Conservation (phyloP, 2,113 vertebrate genomes). For the Hassar affinis region DNA sequence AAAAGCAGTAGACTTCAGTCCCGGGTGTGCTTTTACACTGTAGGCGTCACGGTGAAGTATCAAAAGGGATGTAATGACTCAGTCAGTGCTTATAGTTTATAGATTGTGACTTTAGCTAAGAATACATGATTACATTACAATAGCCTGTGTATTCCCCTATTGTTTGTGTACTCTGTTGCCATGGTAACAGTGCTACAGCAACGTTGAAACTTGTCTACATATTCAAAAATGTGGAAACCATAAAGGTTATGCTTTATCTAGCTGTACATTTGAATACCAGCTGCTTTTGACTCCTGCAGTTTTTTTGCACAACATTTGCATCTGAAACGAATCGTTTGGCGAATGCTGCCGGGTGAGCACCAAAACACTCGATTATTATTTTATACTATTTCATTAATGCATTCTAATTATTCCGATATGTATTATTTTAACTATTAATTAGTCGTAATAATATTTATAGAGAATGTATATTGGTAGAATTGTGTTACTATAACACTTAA, state of each 20-base stretch:
- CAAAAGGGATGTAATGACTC: not conserved
- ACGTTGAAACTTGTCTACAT: not conserved
- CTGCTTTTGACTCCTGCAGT: not conserved
- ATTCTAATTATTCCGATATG: not conserved
- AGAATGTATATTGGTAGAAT: not conserved
- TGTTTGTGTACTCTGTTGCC: slow-evolving; percentile 8
- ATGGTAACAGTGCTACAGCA: not conserved
- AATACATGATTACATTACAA: not conserved
- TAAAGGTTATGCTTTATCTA: not conserved
- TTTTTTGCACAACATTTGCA: not conserved
- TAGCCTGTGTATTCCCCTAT: slow-evolving; percentile 1
- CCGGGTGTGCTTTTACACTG: not conserved
- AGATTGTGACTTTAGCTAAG: not conserved
- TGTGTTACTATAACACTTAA: not conserved
- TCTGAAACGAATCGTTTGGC: not conserved
- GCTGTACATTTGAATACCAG: not conserved
- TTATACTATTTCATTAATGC: not conserved
- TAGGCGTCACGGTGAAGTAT: not conserved
- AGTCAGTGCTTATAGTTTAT: not conserved
- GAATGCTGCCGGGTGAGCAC: no score
- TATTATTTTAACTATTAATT: not conserved
- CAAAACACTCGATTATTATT: no score
- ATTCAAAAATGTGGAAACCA: not conserved
- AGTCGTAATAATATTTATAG: no score
- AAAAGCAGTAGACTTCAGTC: not conserved